Conservation (phyloP, 2,113 vertebrate genomes). For the Petaurus breviceps region DNA sequence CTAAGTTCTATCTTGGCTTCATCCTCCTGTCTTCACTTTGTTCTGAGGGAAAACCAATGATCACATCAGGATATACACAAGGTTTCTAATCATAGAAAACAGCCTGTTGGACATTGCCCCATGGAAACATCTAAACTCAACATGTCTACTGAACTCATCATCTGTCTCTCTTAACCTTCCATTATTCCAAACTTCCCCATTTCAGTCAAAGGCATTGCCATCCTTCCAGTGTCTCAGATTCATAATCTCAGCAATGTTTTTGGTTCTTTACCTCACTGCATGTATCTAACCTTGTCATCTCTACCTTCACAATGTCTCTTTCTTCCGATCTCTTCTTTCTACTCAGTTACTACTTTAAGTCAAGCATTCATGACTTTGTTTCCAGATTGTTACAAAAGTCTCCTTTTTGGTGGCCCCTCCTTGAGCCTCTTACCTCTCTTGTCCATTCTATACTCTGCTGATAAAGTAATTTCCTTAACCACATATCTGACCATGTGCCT, state of each 20-base stretch:
- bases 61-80: no score
- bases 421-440: not conserved
- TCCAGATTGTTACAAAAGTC: not conserved
- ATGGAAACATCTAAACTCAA: not conserved
- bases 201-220: no score
- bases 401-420: no score
- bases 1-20: no score
- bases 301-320: not conserved
- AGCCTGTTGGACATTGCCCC: no score
- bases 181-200: no score
- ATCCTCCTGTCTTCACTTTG: no score
- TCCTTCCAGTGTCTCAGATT: no score
- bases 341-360: not conserved
- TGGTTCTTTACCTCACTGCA: not conserved
- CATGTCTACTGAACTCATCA: no score
- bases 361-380: not conserved
- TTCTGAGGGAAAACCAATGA: no score
- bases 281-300: not conserved
- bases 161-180: not conserved
- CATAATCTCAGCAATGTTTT: not conserved
- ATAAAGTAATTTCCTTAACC: not conserved
- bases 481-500: not conserved
- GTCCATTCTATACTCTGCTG: no score
- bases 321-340: not conserved
- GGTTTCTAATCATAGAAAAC: no score